Conservation (phyloP, 2,113 vertebrate genomes). For the Caracal caracal region DNA sequence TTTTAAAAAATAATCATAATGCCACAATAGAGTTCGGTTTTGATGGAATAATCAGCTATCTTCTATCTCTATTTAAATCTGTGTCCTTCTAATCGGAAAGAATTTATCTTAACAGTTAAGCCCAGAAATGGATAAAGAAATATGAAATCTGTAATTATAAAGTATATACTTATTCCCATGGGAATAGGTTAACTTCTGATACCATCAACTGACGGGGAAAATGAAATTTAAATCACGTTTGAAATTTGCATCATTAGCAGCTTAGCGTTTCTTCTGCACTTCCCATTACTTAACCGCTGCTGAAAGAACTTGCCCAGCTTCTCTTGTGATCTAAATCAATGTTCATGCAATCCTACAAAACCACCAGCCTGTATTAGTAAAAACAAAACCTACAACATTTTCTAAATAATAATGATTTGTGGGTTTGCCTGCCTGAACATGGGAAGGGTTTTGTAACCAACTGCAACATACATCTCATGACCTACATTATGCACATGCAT, state of each 20-base stretch:
- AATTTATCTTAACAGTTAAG: slow-evolving; percentile 5
- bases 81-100: background rate
- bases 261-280: background rate
- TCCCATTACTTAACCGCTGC: background rate
- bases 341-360: background rate
- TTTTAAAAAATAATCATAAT: background rate
- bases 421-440: background rate
- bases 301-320: background rate
- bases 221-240: background rate
- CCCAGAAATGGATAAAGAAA: background rate
- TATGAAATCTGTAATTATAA: background rate
- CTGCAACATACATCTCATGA: background rate
- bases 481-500: background rate
- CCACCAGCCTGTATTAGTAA: background rate
- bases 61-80: slow-evolving; percentile 1
- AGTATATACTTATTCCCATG: background rate
- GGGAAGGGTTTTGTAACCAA: background rate
- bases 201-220: background rate
- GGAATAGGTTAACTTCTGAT: background rate
- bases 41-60: background rate
- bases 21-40: background rate
- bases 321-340: background rate
- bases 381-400: slow-evolving; percentile 41
- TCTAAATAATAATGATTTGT: background rate
- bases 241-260: background rate